These are phyloP conservation scores for Plagodis dolabraria DNA, from an alignment of 2,888 invertebrate genomes.

Conservation along the genomic window DNA sequence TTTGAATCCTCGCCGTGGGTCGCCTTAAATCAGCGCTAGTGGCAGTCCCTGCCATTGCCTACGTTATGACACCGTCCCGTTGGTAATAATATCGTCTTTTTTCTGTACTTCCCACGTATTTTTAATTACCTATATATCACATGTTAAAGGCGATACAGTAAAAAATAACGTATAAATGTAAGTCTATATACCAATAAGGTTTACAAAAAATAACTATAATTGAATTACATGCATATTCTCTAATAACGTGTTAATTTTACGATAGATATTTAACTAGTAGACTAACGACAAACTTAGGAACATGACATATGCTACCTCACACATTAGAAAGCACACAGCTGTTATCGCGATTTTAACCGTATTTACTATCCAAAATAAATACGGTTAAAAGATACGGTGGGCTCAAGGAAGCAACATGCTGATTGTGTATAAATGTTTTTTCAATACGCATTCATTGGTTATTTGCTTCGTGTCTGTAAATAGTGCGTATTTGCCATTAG, in stretches of 20 bases:
- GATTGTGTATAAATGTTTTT: constrained; percentile 20
- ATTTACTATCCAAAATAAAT: constrained; percentile 4
- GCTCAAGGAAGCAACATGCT: constrained; percentile 14
- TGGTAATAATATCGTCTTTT: no score
- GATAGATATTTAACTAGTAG: constrained; percentile 5
- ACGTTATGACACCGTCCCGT: no score
- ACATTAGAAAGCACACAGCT: constrained; percentile 24
- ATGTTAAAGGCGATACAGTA: no score
- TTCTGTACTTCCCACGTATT: no score
- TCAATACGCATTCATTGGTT: constrained; percentile 1
- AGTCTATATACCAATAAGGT: no score
- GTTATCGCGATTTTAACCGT: constrained; percentile 13
- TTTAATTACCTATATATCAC: no score
- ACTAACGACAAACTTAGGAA: constrained; percentile 1
- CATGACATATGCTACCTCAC: constrained; percentile 16
- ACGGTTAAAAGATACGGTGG: constrained; percentile 4
- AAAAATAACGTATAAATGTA: no score
- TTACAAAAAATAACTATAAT: not conserved
- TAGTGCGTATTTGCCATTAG: constrained; percentile 8
- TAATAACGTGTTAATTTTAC: not conserved
- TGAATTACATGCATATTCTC: not conserved
- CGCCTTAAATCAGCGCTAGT: no score
- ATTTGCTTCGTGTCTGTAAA: constrained; percentile 7
- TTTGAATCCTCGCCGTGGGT: no score
- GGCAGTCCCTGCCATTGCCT: no score